Base-by-base conservation (phyloP, 2,888 invertebrate species). In the Carcina quercana region DNA sequence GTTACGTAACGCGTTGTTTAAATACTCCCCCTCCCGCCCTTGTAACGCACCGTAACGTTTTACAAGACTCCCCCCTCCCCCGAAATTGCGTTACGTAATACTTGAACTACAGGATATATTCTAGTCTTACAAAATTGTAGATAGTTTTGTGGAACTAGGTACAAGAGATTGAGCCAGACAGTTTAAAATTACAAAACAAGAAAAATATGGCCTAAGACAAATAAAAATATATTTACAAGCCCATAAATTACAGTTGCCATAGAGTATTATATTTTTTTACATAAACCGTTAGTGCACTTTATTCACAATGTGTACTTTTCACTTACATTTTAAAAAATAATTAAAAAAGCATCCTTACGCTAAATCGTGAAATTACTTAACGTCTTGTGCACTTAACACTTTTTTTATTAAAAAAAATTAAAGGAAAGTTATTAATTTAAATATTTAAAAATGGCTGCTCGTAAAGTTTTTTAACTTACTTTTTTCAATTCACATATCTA, bases 221-320 rank as follows among this genome's bases (percentile, higher is more conserved):
- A 37, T 35, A 47, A 41, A 33, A 43, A 55, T 25, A 43, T 68
- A 68, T 68, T 60, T 69, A 69, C 66, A 70, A 52, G 63, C 64
- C 34, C 15, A 10, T 61, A 60, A 59, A 65, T 60, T 69, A 66
- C 64, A 64, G 59, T 60, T 61, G 52, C 61, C 58, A 61, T 70
- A 73, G 61, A 71, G 53, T 67, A 67, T 60, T 49, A 64, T 59
- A 59, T 56, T 57, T 61, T 67, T 69, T 62, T 71, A 76, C 66
- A 76, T 65, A 69, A 67, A 70, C 53, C 38, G 43, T 55, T 55
- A 54, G 80, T 80, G 80, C 76, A 57, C 43, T 50, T 55, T 79
- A 80, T 79, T 75, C 79, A 79, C 78, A 80, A 49, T 26, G 80
- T 79, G 76, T 53, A 55, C 57, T 40, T 43, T 45, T 42, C 32